These are phyloP conservation scores for Charadrius vociferus DNA, from an alignment of 2,113 vertebrate genomes.

Conservation along the genomic window DNA sequence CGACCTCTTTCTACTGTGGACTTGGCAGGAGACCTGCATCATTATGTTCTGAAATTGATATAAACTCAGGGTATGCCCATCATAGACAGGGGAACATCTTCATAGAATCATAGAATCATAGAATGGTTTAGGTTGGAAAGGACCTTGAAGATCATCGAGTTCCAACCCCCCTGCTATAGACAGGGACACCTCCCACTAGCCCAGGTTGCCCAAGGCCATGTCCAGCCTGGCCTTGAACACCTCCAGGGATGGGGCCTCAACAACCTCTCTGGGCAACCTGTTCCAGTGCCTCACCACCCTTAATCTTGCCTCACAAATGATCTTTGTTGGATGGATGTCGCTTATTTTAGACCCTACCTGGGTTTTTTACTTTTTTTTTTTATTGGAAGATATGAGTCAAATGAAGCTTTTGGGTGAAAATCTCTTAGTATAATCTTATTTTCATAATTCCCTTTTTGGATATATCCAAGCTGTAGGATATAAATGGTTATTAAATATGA, in stretches of 20 bases:
- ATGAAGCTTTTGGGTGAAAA: background rate
- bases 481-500: background rate
- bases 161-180: no score
- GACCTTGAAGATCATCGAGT: no score
- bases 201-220: no score
- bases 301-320: rapidly evolving
- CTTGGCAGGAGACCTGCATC: background rate
- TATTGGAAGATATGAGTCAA: background rate
- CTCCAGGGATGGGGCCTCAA: no score
- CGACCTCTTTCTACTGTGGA: background rate
- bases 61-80: background rate
- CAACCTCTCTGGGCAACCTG: no score
- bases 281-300: no score
- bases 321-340: background rate
- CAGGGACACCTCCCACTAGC: no score
- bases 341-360: background rate
- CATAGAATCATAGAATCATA: no score
- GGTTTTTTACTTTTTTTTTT: background rate
- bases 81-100: background rate
- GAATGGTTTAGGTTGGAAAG: no score
- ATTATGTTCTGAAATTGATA: background rate
- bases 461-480: background rate
- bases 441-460: background rate
- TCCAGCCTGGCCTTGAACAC: no score
- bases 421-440: background rate